These are phyloP conservation scores for Medauroidea extradentata DNA, from an alignment of 1,140 invertebrate species.

Conservation along the genomic window DNA sequence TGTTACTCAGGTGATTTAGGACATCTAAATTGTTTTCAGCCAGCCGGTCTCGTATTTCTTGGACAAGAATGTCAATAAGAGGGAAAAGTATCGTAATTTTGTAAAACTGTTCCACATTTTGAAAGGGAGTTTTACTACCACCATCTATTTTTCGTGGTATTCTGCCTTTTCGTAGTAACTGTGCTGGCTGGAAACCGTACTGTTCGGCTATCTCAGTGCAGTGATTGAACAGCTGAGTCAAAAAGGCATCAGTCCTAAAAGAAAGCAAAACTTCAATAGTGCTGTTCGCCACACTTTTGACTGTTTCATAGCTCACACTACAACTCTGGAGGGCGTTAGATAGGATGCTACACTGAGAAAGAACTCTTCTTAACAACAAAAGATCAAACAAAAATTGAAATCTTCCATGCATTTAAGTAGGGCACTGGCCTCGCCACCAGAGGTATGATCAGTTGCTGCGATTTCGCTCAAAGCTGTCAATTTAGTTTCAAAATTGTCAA, in stretches of 20 bases:
- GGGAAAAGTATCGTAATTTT: too few relatives aligned
- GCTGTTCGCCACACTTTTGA: background rate
- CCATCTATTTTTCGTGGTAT: too few relatives aligned
- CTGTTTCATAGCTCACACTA: constrained; percentile 4
- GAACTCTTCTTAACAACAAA: constrained; percentile 4
- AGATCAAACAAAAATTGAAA: constrained; percentile 5
- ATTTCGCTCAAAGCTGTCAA: constrained; percentile 2
- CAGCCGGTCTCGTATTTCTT: too few relatives aligned
- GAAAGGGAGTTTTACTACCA: too few relatives aligned
- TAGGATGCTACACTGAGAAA: background rate
- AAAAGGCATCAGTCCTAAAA: constrained; percentile 19
- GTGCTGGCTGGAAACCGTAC: too few relatives aligned
- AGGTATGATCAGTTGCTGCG: background rate
- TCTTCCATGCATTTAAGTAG: constrained; percentile 2
- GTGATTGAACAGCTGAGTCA: too few relatives aligned
- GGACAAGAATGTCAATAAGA: too few relatives aligned
- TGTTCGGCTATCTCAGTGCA: too few relatives aligned
- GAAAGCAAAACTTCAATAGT: constrained; percentile 1
- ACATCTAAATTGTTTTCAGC: too few relatives aligned
- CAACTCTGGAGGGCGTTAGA: background rate
- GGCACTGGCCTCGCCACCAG: constrained; percentile 5
- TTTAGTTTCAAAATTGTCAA: background rate
- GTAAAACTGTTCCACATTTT: too few relatives aligned
- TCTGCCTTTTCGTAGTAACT: too few relatives aligned
- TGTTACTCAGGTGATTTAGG: too few relatives aligned